Evolutionary conservation across 2,888 invertebrate genomes (phyloP).

Genomic region (Drosophila yooni): DNA sequence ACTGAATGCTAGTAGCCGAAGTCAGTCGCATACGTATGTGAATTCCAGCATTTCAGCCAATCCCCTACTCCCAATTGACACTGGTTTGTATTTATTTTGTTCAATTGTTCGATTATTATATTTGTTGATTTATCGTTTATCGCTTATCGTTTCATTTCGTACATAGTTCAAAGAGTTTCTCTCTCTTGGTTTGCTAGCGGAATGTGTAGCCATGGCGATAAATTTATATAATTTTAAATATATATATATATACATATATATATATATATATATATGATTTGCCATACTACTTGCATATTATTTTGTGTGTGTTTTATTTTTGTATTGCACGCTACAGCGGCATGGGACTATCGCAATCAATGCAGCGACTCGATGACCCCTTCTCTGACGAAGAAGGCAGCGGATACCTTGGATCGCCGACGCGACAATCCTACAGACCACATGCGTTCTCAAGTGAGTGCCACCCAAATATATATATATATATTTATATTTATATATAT

Average conservation of each 20-base stretch:
- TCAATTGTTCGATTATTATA: conserved; percentile 73
- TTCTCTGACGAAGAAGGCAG: conserved; percentile 95
- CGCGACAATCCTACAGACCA: conserved; percentile 85
- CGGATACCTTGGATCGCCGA: conserved; percentile 86
- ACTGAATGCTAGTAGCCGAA: conserved; percentile 86
- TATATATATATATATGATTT: conserved; percentile 19
- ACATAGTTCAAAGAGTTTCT: conserved; percentile 33
- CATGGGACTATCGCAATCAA: conserved; percentile 86
- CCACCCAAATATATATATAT: background rate
- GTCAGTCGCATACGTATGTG: conserved; percentile 88
- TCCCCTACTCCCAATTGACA: conserved; percentile 96
- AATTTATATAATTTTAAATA: conserved; percentile 12
- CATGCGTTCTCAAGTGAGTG: conserved; percentile 87
- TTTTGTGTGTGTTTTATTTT: conserved; percentile 22
- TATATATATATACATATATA: background rate
- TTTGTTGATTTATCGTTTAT: conserved; percentile 63
- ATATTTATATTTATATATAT: background rate
- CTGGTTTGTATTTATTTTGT: conserved; percentile 87
- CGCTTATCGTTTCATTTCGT: conserved; percentile 45
- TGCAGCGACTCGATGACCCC: conserved; percentile 88
- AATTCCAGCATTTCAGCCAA: conserved; percentile 96
- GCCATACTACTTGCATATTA: conserved; percentile 12
- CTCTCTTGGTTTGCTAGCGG: conserved; percentile 46
- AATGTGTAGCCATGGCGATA: conserved; percentile 52
- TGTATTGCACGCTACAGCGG: conserved; percentile 81